Percentiles rank a stretch among this genome's conserved stretches.
These are phyloP conservation scores for Odontophorus gujanensis DNA, from an alignment of 2,113 vertebrate genomes.

Conservation along the genomic window DNA sequence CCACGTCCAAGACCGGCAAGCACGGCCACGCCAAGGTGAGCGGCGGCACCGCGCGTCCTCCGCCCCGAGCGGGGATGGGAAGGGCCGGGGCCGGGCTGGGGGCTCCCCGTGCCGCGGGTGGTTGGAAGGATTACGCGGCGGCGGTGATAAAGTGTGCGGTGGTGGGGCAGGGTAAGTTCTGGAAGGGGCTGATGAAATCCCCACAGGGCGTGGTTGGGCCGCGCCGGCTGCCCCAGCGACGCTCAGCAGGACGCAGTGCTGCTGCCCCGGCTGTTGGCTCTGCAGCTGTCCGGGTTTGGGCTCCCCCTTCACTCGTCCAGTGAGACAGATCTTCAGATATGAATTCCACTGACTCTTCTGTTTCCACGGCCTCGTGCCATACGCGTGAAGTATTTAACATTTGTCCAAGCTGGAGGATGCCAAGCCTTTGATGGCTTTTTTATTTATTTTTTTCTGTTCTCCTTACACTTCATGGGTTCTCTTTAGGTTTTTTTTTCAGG, in stretches of 20 bases:
- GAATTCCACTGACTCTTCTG: rapidly evolving
- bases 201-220: slow-evolving; percentile 24
- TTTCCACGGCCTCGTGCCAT: rapidly evolving
- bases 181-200: slow-evolving; percentile 48
- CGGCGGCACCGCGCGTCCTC: too few species aligned
- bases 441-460: background rate
- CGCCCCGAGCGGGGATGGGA: too few species aligned
- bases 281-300: background rate
- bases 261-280: background rate
- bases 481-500: background rate
- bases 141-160: background rate
- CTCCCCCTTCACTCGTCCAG: background rate
- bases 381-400: background rate
- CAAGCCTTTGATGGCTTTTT: background rate
- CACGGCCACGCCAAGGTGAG: slow-evolving; percentile 96
- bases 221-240: background rate
- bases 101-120: background rate
- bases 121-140: background rate
- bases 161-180: slow-evolving; percentile 3
- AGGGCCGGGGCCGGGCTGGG: too few species aligned
- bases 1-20: slow-evolving; percentile 97
- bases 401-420: background rate
- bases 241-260: background rate
- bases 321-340: background rate
- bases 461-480: background rate